These are phyloP conservation scores for Leuciscus waleckii DNA, from an alignment of 2,797 vertebrate genomes.

Conservation along the genomic window DNA sequence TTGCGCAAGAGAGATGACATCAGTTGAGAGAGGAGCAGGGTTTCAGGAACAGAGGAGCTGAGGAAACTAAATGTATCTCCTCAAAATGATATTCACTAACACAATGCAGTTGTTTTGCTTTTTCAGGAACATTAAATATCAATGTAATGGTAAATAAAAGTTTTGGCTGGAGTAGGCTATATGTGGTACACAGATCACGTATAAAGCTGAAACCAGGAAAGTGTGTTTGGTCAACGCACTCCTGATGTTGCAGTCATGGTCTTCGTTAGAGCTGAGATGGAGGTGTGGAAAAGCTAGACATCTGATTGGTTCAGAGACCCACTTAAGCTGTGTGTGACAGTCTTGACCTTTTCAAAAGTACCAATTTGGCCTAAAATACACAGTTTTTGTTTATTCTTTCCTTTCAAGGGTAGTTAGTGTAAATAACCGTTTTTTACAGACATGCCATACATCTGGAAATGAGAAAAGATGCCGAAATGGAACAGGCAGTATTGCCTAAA, in stretches of 20 bases:
- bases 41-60: not conserved
- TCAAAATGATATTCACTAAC: not conserved
- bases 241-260: not conserved
- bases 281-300: slow-evolving; percentile 5
- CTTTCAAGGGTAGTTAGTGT: slow-evolving; percentile 13
- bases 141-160: not conserved
- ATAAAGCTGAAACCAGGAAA: not conserved
- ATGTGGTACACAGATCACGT: not conserved
- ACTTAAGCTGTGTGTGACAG: slow-evolving; percentile 22
- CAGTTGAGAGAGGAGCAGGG: not conserved
- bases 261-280: not conserved
- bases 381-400: slow-evolving; percentile 19
- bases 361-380: slow-evolving; percentile 35
- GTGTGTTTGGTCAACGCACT: not conserved
- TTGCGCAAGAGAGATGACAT: not conserved
- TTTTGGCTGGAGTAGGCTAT: not conserved
- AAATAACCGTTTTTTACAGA: slow-evolving; percentile 26
- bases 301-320: slow-evolving; percentile 35
- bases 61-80: not conserved
- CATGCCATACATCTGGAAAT: slow-evolving; percentile 10
- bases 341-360: slow-evolving; percentile 35
- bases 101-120: not conserved
- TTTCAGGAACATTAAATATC: not conserved
- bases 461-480: slow-evolving; percentile 3
- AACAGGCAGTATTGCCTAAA: not conserved